Percentiles rank a stretch among this genome's conserved stretches.
phyloP scores from a whole-genome alignment of 2,888 invertebrate genomes.

The Aphidius colemani region DNA sequence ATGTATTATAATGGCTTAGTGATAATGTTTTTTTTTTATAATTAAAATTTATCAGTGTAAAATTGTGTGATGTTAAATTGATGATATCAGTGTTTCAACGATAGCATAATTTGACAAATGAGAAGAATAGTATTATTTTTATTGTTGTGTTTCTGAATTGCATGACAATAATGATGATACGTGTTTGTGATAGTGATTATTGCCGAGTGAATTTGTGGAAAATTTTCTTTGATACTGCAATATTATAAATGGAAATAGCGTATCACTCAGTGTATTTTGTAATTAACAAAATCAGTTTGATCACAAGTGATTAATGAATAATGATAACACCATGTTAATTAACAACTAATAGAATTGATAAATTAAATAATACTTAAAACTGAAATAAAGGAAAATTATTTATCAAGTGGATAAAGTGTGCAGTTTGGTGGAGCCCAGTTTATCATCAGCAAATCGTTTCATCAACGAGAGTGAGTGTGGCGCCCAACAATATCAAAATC shows the following conservation, averaged over 20 bases:
- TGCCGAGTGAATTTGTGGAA: constrained; percentile 7
- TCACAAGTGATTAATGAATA: background rate
- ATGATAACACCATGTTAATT: background rate
- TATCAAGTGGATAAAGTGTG: constrained; percentile 6
- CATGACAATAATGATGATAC: constrained; percentile 12
- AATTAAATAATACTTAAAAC: constrained; percentile 1
- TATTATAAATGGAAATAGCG: constrained; percentile 17
- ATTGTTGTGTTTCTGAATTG: background rate
- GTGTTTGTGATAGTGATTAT: constrained; percentile 3
- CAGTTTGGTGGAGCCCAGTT: constrained; percentile 14
- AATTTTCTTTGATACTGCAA: background rate
- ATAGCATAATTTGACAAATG: background rate
- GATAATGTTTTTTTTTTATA: background rate
- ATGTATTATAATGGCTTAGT: background rate
- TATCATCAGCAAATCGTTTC: constrained; percentile 14
- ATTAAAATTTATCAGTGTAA: background rate
- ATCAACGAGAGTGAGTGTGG: constrained; percentile 23
- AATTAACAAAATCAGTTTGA: background rate
- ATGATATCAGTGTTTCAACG: background rate
- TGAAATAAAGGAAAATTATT: background rate
- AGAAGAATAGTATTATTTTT: background rate
- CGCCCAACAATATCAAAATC: background rate
- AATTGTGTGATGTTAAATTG: constrained; percentile 1
- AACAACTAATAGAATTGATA: background rate
- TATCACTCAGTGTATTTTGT: background rate